Percentiles rank a stretch among this genome's conserved stretches.
Evolutionary conservation across 2,888 invertebrate genomes (phyloP).

Genomic region (Noctua fimbriata): DNA sequence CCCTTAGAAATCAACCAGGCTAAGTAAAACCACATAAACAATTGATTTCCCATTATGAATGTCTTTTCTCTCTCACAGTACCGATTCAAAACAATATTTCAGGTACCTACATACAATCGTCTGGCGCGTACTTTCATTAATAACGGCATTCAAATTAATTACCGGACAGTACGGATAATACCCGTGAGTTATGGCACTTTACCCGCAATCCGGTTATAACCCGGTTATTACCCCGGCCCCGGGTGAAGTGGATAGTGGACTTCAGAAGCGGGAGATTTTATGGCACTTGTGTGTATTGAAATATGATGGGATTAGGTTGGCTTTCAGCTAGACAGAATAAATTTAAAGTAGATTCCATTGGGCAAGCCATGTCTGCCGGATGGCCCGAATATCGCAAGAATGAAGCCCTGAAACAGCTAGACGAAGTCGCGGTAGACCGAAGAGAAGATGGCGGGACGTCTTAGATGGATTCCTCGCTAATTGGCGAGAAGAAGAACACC

Average conservation of each 20-base stretch:
- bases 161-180: constrained; percentile 64
- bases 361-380: too few relatives aligned
- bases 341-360: too few relatives aligned
- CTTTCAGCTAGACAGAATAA: too few relatives aligned
- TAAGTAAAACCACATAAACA: background rate
- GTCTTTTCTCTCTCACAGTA: constrained; percentile 54
- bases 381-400: too few relatives aligned
- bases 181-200: constrained; percentile 63
- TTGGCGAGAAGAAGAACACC: too few relatives aligned
- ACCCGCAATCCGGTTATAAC: constrained; percentile 49
- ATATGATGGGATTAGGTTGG: too few relatives aligned
- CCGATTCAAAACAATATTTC: constrained; percentile 70
- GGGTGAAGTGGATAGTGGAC: constrained; percentile 50
- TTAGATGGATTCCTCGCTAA: too few relatives aligned
- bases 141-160: constrained; percentile 71
- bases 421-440: too few relatives aligned
- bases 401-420: too few relatives aligned
- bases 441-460: too few relatives aligned
- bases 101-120: constrained; percentile 62
- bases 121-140: constrained; percentile 69
- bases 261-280: constrained; percentile 17
- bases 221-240: constrained; percentile 44
- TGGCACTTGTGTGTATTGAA: background rate
- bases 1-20: background rate
- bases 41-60: background rate